Evolutionary conservation across 2,888 invertebrate genomes (phyloP).

Genomic region (Lasioglossum calceatum): DNA sequence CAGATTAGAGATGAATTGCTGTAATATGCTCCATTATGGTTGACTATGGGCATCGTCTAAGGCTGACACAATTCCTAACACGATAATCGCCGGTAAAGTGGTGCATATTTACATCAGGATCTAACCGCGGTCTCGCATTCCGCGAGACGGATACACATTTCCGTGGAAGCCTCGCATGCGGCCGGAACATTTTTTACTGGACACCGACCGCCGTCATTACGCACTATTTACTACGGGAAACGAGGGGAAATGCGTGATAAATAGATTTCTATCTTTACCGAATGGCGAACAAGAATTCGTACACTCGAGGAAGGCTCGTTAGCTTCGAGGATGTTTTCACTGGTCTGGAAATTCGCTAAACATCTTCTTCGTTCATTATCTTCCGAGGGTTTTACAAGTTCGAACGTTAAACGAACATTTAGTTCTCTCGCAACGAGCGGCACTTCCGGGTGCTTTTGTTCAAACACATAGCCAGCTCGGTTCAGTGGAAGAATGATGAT

Average conservation of each 20-base stretch:
- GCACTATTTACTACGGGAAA: conserved; percentile 24
- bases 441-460: background rate
- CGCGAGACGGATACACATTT: conserved; percentile 16
- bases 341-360: conserved; percentile 9
- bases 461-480: background rate
- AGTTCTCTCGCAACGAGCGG: no score
- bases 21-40: conserved; percentile 59
- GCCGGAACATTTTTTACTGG: background rate
- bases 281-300: background rate
- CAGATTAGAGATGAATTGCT: conserved; percentile 66
- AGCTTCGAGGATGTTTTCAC: background rate
- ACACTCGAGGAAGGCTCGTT: background rate
- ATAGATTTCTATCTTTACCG: background rate
- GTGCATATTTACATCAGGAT: conserved; percentile 40
- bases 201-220: background rate
- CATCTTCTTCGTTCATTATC: background rate
- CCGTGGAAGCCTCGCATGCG: conserved; percentile 5
- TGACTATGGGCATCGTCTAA: conserved; percentile 39
- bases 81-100: conserved; percentile 38
- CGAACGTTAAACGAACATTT: no score
- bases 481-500: no score
- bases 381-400: background rate
- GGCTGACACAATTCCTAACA: conserved; percentile 54
- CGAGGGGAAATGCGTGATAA: background rate
- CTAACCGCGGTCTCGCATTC: conserved; percentile 13